Evolutionary conservation across 2,888 invertebrate species (phyloP), one percentile per base, ranked within the genome.

Genomic region (Cecidostiba fungosa): DNA sequence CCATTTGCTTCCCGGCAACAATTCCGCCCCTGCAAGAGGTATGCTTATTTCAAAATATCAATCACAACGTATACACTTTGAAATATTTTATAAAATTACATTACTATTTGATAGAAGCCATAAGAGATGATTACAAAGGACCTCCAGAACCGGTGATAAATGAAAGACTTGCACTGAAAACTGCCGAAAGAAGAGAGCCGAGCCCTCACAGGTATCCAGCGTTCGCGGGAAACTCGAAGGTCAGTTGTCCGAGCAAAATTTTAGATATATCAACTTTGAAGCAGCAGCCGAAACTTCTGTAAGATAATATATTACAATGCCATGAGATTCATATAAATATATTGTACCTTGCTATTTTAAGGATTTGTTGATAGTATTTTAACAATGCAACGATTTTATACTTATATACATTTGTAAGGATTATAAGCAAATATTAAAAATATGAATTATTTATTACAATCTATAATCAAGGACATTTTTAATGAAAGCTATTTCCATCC

Each of bases 221-320:
- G 69, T 86, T 88, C 78, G 86, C 84, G 66, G 91, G 89, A 78
- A 90, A 89, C 23, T 88, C 90, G 47, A 90, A 89, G 81, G 89
- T 88, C 19, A 90, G 86, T 85, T 89, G 87, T 85, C 94, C 95
- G 66, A 95, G 95, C 54, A 95, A 94, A 92, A 95, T 96, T 92
- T 92, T 96, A 89, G 96, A 96, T 91, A 95, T 96, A 86, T 96
- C 96, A 70, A 95, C 95, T 74, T 93, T 96, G 78, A 96, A 96
- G 91, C 95, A 95, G 89, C 96, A 96, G 92, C 95, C 96, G 0
- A 96, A 96, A 93, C 94, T 96, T 85, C 93, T 96, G 88, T 95
- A 92, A 89, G 19, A 70, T 78, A 85, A 36, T 77, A 5, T 73
- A 54, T 84, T 77, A 62, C 72, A 47, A 77, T 12, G 16, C 16